phyloP scores from a whole-genome alignment of 2,113 vertebrate species.

The Apodemus speciosus region DNA sequence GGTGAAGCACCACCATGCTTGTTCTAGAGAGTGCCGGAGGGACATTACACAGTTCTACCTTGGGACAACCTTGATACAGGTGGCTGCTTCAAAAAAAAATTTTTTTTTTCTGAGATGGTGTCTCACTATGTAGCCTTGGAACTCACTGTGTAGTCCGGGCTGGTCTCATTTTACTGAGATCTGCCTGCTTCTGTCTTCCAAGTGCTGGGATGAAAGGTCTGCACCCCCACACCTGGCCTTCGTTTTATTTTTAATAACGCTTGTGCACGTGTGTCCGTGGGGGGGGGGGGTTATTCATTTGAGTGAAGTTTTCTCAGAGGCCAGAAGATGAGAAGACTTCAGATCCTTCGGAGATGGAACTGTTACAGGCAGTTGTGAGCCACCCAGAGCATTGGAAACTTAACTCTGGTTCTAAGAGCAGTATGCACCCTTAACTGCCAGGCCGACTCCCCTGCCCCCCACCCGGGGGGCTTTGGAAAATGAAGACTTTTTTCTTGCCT shows the following conservation, averaged over 20 bases:
- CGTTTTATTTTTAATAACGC: background rate
- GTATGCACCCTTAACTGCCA: no score
- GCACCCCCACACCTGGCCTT: background rate
- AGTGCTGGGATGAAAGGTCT: background rate
- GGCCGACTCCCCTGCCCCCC: background rate
- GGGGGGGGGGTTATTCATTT: background rate
- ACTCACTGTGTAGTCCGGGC: background rate
- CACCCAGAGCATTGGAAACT: background rate
- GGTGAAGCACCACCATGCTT: background rate
- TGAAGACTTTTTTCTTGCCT: no score
- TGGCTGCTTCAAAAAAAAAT: background rate
- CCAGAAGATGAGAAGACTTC: background rate
- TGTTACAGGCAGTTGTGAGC: background rate
- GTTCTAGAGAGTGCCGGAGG: rapidly evolving
- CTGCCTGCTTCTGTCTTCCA: background rate
- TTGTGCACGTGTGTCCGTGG: background rate
- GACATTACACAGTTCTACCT: rapidly evolving
- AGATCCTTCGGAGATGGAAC: background rate
- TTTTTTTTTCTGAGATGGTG: background rate
- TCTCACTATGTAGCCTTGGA: background rate
- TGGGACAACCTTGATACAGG: rapidly evolving
- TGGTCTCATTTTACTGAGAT: background rate
- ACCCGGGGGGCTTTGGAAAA: background rate
- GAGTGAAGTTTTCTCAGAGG: background rate
- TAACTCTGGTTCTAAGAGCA: no score